Evolutionary conservation across 1,140 invertebrate species (phyloP).

Genomic region (Asbolus verrucosus): DNA sequence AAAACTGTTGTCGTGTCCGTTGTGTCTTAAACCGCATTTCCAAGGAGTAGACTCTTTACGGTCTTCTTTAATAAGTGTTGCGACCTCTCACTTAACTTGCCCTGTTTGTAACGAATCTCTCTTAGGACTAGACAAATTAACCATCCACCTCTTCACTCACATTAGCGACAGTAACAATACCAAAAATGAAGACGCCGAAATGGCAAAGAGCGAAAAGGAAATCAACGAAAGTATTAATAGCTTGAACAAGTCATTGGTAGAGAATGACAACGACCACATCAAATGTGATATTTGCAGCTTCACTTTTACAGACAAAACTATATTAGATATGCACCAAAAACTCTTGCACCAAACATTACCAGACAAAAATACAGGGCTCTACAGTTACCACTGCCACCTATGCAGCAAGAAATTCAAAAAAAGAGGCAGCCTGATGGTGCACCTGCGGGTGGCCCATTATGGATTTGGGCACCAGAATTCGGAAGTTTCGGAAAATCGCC

Average conservation of each 20-base stretch:
- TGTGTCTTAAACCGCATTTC: conserved; percentile 81
- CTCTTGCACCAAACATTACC: conserved; percentile 76
- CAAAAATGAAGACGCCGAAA: conserved; percentile 51
- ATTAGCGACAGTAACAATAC: conserved; percentile 56
- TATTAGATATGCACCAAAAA: conserved; percentile 79
- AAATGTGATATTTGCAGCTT: conserved; percentile 79
- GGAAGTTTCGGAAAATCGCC: background rate
- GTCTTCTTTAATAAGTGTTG: conserved; percentile 78
- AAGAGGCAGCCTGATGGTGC: conserved; percentile 83
- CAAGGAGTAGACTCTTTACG: conserved; percentile 76
- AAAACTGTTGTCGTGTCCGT: conserved; percentile 77
- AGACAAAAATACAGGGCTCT: conserved; percentile 66
- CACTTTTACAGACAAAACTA: conserved; percentile 76
- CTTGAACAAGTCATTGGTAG: conserved; percentile 34
- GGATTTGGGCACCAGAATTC: conserved; percentile 60
- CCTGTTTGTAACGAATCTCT: conserved; percentile 82
- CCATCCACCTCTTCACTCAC: conserved; percentile 84
- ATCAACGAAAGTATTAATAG: conserved; percentile 52
- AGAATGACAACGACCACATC: conserved; percentile 62
- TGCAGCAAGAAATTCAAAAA: conserved; percentile 85
- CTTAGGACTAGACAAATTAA: conserved; percentile 84
- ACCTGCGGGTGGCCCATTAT: conserved; percentile 82
- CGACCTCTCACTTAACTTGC: conserved; percentile 78
- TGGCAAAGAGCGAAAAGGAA: conserved; percentile 61
- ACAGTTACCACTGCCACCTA: conserved; percentile 79